Conservation (phyloP, 2,113 vertebrate species). For the Gambusia holbrooki region DNA sequence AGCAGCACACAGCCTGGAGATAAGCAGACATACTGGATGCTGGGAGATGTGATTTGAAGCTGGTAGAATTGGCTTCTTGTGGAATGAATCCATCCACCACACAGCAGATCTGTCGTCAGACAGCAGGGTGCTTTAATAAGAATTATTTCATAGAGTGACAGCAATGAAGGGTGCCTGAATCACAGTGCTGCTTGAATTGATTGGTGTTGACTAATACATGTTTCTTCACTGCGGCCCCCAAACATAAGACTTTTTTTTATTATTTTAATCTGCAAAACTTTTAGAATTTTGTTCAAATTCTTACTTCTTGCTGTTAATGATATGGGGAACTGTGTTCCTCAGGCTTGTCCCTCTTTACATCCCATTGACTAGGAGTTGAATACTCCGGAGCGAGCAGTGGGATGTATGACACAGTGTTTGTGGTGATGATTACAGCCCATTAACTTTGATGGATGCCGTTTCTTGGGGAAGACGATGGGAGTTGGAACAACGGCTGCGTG, state of each 20-base stretch:
- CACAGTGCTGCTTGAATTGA: slow-evolving; percentile 40
- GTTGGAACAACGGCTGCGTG: slow-evolving; percentile 24
- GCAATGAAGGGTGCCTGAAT: slow-evolving; percentile 45
- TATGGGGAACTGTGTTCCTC: slow-evolving; percentile 63
- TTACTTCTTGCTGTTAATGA: slow-evolving; percentile 53
- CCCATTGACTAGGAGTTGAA: slow-evolving; percentile 74
- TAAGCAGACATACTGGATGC: slow-evolving; percentile 47
- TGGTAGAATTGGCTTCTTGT: slow-evolving; percentile 35
- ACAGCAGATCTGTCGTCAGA: slow-evolving; percentile 41
- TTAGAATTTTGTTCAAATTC: slow-evolving; percentile 39
- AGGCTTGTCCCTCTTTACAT: slow-evolving; percentile 67
- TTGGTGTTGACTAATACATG: slow-evolving; percentile 34
- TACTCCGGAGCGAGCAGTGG: slow-evolving; percentile 63
- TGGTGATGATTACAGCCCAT: slow-evolving; percentile 74
- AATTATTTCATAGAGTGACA: slow-evolving; percentile 56
- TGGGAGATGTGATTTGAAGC: slow-evolving; percentile 50
- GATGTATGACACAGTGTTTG: slow-evolving; percentile 70
- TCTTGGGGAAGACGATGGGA: slow-evolving; percentile 56
- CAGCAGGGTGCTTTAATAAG: slow-evolving; percentile 55
- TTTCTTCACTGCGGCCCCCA: slow-evolving; percentile 15
- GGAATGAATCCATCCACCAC: slow-evolving; percentile 53
- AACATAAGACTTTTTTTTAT: not conserved
- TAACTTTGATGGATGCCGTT: slow-evolving; percentile 78
- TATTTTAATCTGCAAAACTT: slow-evolving; percentile 9
- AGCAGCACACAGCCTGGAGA: slow-evolving; percentile 45